These are phyloP conservation scores for Eupithecia subumbrata DNA, from an alignment of 2,888 invertebrate genomes.

Conservation along the genomic window DNA sequence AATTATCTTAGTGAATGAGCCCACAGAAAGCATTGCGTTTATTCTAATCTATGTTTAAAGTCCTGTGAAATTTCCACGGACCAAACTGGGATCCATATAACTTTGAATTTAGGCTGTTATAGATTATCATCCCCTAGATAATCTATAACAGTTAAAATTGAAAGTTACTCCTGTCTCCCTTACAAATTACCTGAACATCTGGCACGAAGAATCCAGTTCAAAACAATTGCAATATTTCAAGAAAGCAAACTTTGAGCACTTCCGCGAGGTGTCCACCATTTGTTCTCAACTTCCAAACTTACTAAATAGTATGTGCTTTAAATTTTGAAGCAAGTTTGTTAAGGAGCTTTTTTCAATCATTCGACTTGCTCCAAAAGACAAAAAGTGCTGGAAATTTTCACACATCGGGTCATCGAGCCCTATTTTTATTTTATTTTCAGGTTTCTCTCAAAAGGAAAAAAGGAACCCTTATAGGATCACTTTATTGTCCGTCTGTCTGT, in stretches of 20 bases:
- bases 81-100: background rate
- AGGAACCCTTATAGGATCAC: too few species aligned
- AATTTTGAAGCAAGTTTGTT: slow-evolving; percentile 6
- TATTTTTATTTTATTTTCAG: too few species aligned
- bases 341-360: slow-evolving; percentile 2
- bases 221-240: slow-evolving; percentile 27
- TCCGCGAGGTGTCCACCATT: slow-evolving; percentile 16
- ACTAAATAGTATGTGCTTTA: slow-evolving; percentile 20
- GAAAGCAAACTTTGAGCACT: background rate
- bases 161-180: background rate
- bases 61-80: background rate
- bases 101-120: background rate
- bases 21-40: background rate
- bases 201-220: slow-evolving; percentile 9
- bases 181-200: slow-evolving; percentile 19
- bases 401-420: background rate
- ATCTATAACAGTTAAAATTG: background rate
- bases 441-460: too few species aligned
- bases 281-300: slow-evolving; percentile 18
- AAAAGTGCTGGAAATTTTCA: background rate
- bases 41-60: background rate
- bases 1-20: background rate
- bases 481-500: too few species aligned
- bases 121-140: background rate
- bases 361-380: background rate